Evolutionary conservation across 1,140 invertebrate species (phyloP).

Genomic region (Drosophila subobscura): DNA sequence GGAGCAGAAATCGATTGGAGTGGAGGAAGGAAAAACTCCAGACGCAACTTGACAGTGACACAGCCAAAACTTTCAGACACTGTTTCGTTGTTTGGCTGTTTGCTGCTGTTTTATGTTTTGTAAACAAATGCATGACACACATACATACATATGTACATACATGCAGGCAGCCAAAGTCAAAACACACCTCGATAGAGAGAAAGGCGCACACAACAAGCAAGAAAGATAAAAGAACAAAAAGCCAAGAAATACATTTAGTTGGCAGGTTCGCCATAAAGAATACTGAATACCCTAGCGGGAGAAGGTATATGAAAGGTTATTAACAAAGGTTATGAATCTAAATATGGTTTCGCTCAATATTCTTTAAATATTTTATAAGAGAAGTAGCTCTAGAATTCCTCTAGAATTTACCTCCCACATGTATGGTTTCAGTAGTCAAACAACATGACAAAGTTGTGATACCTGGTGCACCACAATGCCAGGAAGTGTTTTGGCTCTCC

Average conservation of each 20-base stretch:
- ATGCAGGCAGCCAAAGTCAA: slow-evolving; percentile 59
- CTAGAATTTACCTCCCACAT: slow-evolving; percentile 34
- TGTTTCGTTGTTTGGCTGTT: slow-evolving; percentile 43
- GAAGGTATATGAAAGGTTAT: not conserved
- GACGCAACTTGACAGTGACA: slow-evolving; percentile 75
- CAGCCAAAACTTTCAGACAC: slow-evolving; percentile 67
- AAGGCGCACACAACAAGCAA: slow-evolving; percentile 8
- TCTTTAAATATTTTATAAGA: no score
- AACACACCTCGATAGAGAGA: slow-evolving; percentile 43
- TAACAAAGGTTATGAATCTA: no score
- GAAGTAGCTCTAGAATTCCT: not conserved
- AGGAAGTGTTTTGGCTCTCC: slow-evolving; percentile 32
- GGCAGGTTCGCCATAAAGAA: slow-evolving; percentile 19
- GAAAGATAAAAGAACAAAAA: slow-evolving; percentile 5
- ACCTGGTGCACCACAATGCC: slow-evolving; percentile 17
- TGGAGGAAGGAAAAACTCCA: slow-evolving; percentile 50
- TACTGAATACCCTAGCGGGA: slow-evolving; percentile 3
- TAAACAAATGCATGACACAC: slow-evolving; percentile 64
- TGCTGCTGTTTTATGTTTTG: slow-evolving; percentile 61
- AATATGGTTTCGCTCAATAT: no score
- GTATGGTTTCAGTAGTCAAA: slow-evolving; percentile 43
- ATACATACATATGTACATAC: slow-evolving; percentile 43
- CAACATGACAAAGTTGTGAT: slow-evolving; percentile 50
- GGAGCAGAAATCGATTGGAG: slow-evolving; percentile 8
- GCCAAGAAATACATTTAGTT: slow-evolving; percentile 19